Conservation (phyloP, 2,797 vertebrate species). For the Rhincodon typus region DNA sequence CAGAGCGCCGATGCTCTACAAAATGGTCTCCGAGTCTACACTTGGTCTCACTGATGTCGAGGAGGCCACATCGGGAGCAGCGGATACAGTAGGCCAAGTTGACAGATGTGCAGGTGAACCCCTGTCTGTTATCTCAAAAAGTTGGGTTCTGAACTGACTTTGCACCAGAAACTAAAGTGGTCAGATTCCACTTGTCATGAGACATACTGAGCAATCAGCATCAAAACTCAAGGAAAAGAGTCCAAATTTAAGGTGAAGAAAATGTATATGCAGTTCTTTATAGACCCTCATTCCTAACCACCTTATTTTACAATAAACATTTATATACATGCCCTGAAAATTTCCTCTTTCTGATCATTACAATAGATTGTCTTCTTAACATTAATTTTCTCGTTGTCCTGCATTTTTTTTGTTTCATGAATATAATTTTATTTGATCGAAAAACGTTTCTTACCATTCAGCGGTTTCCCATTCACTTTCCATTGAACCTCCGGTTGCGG, state of each 20-base stretch:
- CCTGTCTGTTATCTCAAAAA: too few relatives aligned
- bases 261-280: not conserved
- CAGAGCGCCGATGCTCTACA: too few relatives aligned
- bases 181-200: too few relatives aligned
- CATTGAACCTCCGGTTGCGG: slow-evolving; percentile 72
- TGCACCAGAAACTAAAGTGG: too few relatives aligned
- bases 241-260: not conserved
- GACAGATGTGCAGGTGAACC: too few relatives aligned
- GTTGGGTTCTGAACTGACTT: too few relatives aligned
- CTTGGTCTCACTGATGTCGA: too few relatives aligned
- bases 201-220: not conserved
- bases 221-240: not conserved
- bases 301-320: not conserved
- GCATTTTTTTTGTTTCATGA: too few relatives aligned
- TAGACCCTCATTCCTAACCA: too few relatives aligned
- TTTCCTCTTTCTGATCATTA: not conserved
- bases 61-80: too few relatives aligned
- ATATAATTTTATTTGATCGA: not conserved
- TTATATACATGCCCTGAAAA: not conserved
- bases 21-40: too few relatives aligned
- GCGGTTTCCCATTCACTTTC: slow-evolving; percentile 71
- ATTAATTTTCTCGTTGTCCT: not conserved
- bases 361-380: not conserved
- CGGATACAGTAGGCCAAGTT: too few relatives aligned
- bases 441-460: slow-evolving; percentile 61